Evolutionary conservation across 2,888 invertebrate genomes (phyloP).

Genomic region (Tanytarsus gracilentus): DNA sequence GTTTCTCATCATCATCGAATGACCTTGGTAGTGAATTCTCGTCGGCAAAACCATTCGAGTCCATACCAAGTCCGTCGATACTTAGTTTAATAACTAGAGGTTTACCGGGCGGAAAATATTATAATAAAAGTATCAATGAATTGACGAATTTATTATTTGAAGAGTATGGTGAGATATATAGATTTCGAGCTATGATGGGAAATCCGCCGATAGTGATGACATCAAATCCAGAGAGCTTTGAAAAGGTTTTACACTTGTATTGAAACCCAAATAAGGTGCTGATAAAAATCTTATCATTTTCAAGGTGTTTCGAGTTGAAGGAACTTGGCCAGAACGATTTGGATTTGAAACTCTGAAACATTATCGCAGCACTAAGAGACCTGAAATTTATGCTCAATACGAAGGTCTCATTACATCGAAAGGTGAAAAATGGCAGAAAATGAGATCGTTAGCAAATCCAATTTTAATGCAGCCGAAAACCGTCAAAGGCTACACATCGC

Average conservation of each 20-base stretch:
- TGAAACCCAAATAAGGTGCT: slow-evolving; percentile 34
- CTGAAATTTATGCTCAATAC: slow-evolving; percentile 40
- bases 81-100: not conserved
- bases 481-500: slow-evolving; percentile 43
- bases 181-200: slow-evolving; percentile 41
- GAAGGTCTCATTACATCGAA: slow-evolving; percentile 42
- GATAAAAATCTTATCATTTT: not conserved
- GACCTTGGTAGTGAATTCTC: not conserved
- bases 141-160: slow-evolving; percentile 30
- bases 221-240: slow-evolving; percentile 47
- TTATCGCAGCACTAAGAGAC: slow-evolving; percentile 40
- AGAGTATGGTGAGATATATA: slow-evolving; percentile 43
- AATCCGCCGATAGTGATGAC: slow-evolving; percentile 40
- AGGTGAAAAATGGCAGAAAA: slow-evolving; percentile 53
- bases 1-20: too few relatives aligned
- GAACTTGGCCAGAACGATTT: slow-evolving; percentile 42
- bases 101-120: slow-evolving; percentile 1
- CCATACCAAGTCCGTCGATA: not conserved
- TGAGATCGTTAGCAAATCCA: slow-evolving; percentile 52
- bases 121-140: not conserved
- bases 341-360: slow-evolving; percentile 39
- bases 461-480: slow-evolving; percentile 50
- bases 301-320: slow-evolving; percentile 35
- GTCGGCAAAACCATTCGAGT: not conserved
- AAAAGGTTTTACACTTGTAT: slow-evolving; percentile 38